Conservation (phyloP, 2,113 vertebrate species). For the Lepisosteus osseus region DNA sequence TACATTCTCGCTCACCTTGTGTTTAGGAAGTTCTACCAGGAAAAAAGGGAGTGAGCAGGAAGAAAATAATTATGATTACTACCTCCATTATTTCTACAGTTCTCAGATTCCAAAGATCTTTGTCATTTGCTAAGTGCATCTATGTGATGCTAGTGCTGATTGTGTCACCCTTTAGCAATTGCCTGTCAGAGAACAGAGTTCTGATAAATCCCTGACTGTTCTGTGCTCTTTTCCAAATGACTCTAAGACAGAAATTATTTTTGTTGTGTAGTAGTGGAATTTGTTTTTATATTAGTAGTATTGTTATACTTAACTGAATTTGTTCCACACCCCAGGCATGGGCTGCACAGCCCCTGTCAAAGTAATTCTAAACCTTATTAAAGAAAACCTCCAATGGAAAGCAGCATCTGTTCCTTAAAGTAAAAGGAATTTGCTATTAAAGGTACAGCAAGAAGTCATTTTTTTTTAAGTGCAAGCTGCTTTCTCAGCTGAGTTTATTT, state of each 20-base stretch:
- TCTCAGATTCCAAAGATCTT: conserved; percentile 47
- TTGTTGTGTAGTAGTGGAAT: conserved; percentile 41
- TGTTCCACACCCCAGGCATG: conserved; percentile 62
- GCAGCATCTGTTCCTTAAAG: conserved; percentile 36
- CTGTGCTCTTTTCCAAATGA: conserved; percentile 21
- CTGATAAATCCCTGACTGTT: not conserved
- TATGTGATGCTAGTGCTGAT: not conserved
- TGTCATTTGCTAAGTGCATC: not conserved
- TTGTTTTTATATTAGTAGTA: conserved; percentile 29
- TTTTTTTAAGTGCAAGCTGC: conserved; percentile 69
- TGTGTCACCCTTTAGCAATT: not conserved
- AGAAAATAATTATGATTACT: too few relatives aligned
- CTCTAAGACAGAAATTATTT: conserved; percentile 21
- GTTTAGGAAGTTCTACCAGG: too few relatives aligned
- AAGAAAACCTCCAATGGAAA: conserved; percentile 43
- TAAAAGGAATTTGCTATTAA: conserved; percentile 12
- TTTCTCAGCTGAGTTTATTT: conserved; percentile 24
- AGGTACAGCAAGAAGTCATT: conserved; percentile 47
- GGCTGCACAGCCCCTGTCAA: conserved; percentile 71
- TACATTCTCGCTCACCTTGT: too few relatives aligned
- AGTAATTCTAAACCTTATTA: conserved; percentile 36
- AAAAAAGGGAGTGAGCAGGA: too few relatives aligned
- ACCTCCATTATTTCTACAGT: not conserved
- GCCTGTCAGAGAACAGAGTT: not conserved
- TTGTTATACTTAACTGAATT: conserved; percentile 42